These are phyloP conservation scores for Scaptomyza reducta DNA, from an alignment of 2,888 invertebrate species.

Conservation along the genomic window DNA sequence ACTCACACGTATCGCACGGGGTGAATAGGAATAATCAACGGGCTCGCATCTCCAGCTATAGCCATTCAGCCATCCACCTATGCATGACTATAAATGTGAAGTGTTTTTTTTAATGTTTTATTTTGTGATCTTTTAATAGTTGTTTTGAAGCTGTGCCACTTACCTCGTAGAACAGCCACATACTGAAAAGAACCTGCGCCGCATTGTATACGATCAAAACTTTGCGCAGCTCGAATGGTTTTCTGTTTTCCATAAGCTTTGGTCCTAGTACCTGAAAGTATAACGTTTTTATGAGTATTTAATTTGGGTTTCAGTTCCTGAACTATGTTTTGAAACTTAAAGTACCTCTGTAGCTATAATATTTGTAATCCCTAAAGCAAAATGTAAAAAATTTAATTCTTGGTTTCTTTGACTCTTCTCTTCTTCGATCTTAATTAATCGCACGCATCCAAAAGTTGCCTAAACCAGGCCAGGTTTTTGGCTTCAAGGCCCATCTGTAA, in stretches of 20 bases:
- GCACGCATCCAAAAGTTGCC: background rate
- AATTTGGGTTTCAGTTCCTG: background rate
- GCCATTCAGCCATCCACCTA: slow-evolving; percentile 89
- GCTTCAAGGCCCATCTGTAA: background rate
- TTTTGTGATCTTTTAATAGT: slow-evolving; percentile 1
- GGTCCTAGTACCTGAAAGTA: slow-evolving; percentile 88
- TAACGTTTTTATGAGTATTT: background rate
- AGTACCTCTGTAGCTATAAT: background rate
- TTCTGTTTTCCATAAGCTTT: slow-evolving; percentile 92
- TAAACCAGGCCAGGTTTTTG: background rate
- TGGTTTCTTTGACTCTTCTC: background rate
- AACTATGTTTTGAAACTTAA: background rate
- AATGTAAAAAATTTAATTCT: no score
- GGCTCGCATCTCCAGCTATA: slow-evolving; percentile 92
- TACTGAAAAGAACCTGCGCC: slow-evolving; percentile 88
- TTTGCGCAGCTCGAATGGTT: slow-evolving; percentile 91
- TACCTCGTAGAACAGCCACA: slow-evolving; percentile 85
- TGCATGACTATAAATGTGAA: slow-evolving; percentile 84
- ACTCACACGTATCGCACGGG: slow-evolving; percentile 89
- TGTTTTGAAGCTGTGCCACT: slow-evolving; percentile 45
- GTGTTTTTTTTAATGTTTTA: slow-evolving; percentile 6
- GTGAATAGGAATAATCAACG: slow-evolving; percentile 90
- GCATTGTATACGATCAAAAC: slow-evolving; percentile 93
- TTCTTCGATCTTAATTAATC: background rate
- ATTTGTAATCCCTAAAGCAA: no score